phyloP scores from a whole-genome alignment of 2,888 invertebrate species.

The Pherbina coryleti region DNA sequence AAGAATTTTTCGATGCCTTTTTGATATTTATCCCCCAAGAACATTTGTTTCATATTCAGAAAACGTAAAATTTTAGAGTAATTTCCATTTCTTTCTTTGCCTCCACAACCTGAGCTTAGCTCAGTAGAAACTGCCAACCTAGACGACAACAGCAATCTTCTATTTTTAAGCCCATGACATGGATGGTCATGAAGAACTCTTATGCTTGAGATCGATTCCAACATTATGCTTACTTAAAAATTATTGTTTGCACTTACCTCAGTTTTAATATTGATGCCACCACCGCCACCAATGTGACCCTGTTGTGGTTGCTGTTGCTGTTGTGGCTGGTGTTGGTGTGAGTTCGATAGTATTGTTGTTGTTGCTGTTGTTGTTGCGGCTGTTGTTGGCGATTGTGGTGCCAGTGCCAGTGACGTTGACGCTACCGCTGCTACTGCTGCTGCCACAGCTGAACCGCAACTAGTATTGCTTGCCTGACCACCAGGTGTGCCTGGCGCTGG shows the following conservation, averaged over 20 bases:
- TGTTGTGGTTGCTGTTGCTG: constrained; percentile 10
- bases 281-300: not conserved
- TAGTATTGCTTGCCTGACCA: constrained; percentile 52
- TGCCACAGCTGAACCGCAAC: constrained; percentile 43
- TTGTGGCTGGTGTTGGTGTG: not conserved
- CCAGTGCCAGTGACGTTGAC: constrained; percentile 49
- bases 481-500: constrained; percentile 44
- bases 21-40: too few relatives aligned
- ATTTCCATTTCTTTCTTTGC: not conserved
- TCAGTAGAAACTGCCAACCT: not conserved
- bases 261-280: constrained; percentile 29
- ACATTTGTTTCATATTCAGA: not conserved
- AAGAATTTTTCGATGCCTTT: too few relatives aligned
- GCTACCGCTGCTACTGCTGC: constrained; percentile 46
- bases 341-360: constrained; percentile 8
- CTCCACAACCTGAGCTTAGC: not conserved
- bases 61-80: not conserved
- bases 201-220: not conserved
- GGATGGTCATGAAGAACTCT: not conserved
- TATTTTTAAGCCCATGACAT: not conserved
- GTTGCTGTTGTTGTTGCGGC: constrained; percentile 33
- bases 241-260: constrained; percentile 23
- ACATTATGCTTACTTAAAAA: not conserved
- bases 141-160: not conserved
- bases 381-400: constrained; percentile 44